Percentiles rank a stretch among this genome's conserved stretches.
Conservation (phyloP, 2,113 vertebrate species). For the Stegostoma tigrinum region DNA sequence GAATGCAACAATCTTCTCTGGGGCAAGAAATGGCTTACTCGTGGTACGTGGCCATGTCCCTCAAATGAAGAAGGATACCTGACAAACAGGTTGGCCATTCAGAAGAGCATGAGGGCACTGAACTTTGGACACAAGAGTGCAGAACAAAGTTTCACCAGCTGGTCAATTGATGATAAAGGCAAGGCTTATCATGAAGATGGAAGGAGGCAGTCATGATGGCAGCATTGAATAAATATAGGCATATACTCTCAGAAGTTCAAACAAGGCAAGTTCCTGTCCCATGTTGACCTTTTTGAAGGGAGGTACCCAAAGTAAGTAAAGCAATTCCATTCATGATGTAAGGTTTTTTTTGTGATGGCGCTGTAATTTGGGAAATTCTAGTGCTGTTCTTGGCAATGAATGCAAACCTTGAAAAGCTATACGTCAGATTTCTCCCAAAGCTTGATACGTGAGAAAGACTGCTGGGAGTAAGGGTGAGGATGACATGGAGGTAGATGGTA, state of each 20-base stretch:
- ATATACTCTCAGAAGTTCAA: background rate
- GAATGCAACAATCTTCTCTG: background rate
- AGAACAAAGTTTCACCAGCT: background rate
- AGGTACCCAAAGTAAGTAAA: background rate
- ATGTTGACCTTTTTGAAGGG: background rate
- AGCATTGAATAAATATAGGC: background rate
- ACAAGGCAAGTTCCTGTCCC: background rate
- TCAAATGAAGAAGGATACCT: background rate
- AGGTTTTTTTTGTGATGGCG: background rate
- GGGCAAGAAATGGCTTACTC: too few species aligned
- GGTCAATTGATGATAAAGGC: background rate
- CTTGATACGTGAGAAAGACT: background rate
- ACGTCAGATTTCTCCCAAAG: background rate
- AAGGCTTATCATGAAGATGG: background rate
- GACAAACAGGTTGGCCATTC: background rate
- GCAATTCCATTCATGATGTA: background rate
- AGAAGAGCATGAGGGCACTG: background rate
- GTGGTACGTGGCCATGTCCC: too few species aligned
- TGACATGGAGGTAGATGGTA: too few species aligned
- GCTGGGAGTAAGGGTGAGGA: too few species aligned
- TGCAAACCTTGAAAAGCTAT: background rate
- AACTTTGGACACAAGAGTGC: background rate
- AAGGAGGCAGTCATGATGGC: background rate
- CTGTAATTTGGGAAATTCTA: background rate
- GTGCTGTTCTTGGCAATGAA: background rate